These are phyloP conservation scores for Lamprologus sp. DNA, from an alignment of 2,113 vertebrate genomes.

Conservation along the genomic window DNA sequence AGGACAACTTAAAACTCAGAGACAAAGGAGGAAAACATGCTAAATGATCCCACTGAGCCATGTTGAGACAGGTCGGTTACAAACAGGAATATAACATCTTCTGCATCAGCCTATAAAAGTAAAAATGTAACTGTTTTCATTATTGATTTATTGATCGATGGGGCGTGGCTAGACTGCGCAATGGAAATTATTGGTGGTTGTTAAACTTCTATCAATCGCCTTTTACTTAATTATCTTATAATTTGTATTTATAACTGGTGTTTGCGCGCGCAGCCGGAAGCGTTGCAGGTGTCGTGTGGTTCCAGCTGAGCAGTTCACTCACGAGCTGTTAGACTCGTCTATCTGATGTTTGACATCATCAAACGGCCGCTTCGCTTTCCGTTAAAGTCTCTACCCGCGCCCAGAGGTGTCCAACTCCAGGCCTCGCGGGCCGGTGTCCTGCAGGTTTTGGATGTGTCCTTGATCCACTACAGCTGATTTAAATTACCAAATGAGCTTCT, in stretches of 20 bases:
- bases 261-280: neutral
- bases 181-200: accelerated
- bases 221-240: neutral
- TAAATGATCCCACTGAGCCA: neutral
- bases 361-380: neutral
- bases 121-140: too few relatives aligned
- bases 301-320: neutral
- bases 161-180: neutral
- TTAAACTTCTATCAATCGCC: neutral
- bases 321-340: neutral
- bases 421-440: neutral
- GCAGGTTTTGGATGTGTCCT: accelerated
- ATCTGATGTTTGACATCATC: neutral
- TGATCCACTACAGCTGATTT: neutral
- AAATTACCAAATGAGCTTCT: neutral
- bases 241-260: neutral
- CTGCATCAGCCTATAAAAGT: neutral
- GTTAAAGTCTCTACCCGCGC: neutral
- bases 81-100: neutral
- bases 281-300: neutral
- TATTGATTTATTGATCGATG: neutral
- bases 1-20: neutral
- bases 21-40: neutral
- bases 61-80: neutral
- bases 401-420: accelerated